Evolutionary conservation across 2,888 invertebrate species (phyloP), one percentile per base, ranked within the genome.

Genomic region (Ophion obscuratus): DNA sequence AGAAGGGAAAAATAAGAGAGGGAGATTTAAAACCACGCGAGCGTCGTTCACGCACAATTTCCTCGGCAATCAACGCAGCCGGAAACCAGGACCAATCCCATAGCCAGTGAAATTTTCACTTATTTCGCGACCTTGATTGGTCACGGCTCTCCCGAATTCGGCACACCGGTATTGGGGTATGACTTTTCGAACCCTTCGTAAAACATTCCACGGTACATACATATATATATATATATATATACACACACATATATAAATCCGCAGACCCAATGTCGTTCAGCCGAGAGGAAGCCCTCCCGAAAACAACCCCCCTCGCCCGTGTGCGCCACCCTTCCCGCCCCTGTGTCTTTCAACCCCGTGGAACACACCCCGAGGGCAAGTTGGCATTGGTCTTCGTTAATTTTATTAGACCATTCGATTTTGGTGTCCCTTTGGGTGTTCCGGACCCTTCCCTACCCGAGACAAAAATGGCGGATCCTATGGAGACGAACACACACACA

Each of bases 61-160:
- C 93, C 92, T 91, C 88, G 88, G 91, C 89, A 93, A 92, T 93
- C 93, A 92, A 92, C 89, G 88, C 91, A 87, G 89, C 93, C 93
- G 94, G 94, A 94, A 93, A 91, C 93, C 90, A 86, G 90, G 89
- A 92, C 93, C 92, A 94, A 93, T 92, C 91, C 81, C 88, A 84
- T 83, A 64, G 78, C 87, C 83, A 84, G 88, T 80, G 89, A 90
- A 87, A 87, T 88, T 89, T 91, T 91, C 90, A 90, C 92, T 92
- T 91, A 91, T 90, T 90, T 90, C 90, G 90, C 89, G 88, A 90
- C 89, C 89, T 91, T 90, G 92, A 93, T 93, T 93, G 93, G 93
- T 92, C 91, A 88, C 77, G 17, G 80, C 81, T 62, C 77, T 70
- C 78, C 31, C 71, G 71, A 79, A 70, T 36, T 68, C 20, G 20